Conservation (phyloP, 2,113 vertebrate genomes). For the Pampusana beccarii region DNA sequence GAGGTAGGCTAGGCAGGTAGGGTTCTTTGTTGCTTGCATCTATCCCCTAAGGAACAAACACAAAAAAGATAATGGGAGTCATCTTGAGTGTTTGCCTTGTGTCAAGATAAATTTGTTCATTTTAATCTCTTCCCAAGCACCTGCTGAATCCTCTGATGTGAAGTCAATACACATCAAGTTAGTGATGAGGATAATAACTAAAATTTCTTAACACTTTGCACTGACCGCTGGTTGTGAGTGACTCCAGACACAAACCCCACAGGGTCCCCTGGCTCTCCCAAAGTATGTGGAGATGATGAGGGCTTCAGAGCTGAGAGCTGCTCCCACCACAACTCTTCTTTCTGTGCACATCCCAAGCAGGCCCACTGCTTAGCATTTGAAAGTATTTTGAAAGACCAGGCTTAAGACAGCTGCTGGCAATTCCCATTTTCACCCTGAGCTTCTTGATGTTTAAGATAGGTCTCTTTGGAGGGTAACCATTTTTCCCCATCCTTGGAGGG, state of each 20-base stretch:
- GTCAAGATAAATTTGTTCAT: background rate
- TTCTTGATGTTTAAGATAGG: background rate
- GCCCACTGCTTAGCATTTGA: background rate
- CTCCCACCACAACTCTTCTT: background rate
- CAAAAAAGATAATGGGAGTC: background rate
- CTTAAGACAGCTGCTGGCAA: background rate
- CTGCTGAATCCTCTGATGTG: background rate
- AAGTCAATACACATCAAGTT: background rate
- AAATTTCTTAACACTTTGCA: background rate
- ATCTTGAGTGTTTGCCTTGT: background rate
- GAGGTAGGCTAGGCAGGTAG: background rate
- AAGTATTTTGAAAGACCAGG: background rate
- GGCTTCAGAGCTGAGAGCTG: accelerated
- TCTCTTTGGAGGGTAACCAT: background rate
- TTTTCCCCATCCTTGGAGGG: background rate
- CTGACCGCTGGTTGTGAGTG: accelerated
- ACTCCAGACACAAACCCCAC: background rate
- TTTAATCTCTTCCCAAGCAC: background rate
- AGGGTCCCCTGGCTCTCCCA: background rate
- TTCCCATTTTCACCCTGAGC: background rate
- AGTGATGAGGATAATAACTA: background rate
- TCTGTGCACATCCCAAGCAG: accelerated
- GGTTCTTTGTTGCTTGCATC: background rate
- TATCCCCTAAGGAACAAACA: background rate
- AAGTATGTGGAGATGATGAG: accelerated